These are phyloP conservation scores for Pelagia noctiluca DNA, from an alignment of 30 jellyfish, hydroid and myxozoan species.

Conservation along the genomic window DNA sequence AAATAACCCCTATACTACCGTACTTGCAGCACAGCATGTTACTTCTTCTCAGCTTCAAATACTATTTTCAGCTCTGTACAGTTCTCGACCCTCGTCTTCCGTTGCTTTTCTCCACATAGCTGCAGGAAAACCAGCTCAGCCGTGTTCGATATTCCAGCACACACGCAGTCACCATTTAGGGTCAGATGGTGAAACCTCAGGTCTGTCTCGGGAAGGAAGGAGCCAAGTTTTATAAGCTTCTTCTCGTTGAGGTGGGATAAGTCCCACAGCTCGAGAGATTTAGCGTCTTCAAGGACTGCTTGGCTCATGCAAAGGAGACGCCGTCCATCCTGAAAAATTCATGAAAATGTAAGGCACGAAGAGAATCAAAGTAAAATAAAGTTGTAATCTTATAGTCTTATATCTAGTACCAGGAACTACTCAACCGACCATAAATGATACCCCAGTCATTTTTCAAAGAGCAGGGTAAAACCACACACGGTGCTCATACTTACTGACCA, in stretches of 20 bases:
- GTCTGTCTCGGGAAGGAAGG: slow-evolving; percentile 83
- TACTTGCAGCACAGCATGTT: neutral
- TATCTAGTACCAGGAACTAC: too few species aligned
- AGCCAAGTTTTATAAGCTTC: slow-evolving; percentile 34
- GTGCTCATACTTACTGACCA: too few species aligned
- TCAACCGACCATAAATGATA: too few species aligned
- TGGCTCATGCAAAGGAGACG: slow-evolving; percentile 40
- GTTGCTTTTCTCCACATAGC: slow-evolving; percentile 52
- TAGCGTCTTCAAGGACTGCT: slow-evolving; percentile 39
- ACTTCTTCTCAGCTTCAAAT: neutral
- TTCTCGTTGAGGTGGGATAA: slow-evolving; percentile 44
- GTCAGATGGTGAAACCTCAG: slow-evolving; percentile 59
- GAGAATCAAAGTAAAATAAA: too few species aligned
- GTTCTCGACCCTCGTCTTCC: slow-evolving; percentile 36
- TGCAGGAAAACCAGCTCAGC: slow-evolving; percentile 58
- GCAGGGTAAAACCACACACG: too few species aligned
- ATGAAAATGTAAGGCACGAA: too few species aligned
- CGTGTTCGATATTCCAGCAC: slow-evolving; percentile 59
- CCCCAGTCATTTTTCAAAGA: too few species aligned
- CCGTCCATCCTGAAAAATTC: slow-evolving; percentile 55
- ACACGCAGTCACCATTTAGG: slow-evolving; percentile 47
- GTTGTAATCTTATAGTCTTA: too few species aligned
- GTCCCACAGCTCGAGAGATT: slow-evolving; percentile 70
- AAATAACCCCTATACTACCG: neutral
- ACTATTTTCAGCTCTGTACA: slow-evolving; percentile 36